A percentile compares a stretch with the other conserved stretches of the same genome.
Evolutionary conservation across 2,113 vertebrate species (phyloP).

Genomic region (Ophiodon elongatus): DNA sequence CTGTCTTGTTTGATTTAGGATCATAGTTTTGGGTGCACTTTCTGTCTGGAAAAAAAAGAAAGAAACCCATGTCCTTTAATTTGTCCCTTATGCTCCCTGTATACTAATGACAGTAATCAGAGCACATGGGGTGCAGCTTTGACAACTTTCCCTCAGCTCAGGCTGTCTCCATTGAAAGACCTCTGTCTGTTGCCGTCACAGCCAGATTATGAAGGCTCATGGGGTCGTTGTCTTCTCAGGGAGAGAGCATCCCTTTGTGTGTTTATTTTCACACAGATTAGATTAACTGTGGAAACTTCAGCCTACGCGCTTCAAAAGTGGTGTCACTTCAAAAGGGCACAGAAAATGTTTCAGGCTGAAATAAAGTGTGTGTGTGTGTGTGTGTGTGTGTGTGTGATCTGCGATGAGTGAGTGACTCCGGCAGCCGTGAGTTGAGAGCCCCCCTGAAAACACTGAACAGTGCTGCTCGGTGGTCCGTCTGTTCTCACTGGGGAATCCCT

Average conservation of each 20-base stretch:
- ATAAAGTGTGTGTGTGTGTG: conserved; percentile 45
- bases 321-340: conserved; percentile 55
- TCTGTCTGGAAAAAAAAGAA: conserved; percentile 11
- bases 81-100: conserved; percentile 44
- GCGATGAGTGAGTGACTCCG: conserved; percentile 77
- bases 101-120: conserved; percentile 59
- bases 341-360: conserved; percentile 56
- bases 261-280: conserved; percentile 75
- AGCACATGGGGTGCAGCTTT: conserved; percentile 16
- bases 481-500: conserved; percentile 78
- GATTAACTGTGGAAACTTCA: conserved; percentile 72
- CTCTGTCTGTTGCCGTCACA: conserved; percentile 33
- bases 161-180: conserved; percentile 40
- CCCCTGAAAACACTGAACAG: conserved; percentile 68
- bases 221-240: conserved; percentile 46
- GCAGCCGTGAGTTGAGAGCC: conserved; percentile 79
- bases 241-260: conserved; percentile 64
- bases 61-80: conserved; percentile 45
- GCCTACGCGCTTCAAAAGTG: conserved; percentile 54
- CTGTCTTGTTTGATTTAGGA: conserved; percentile 23
- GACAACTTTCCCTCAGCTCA: conserved; percentile 44
- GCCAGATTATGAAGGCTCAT: conserved; percentile 17
- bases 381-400: conserved; percentile 42
- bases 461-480: conserved; percentile 81
- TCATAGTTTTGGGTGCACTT: conserved; percentile 1